Evolutionary conservation across 2,888 invertebrate genomes (phyloP), one percentile per base, ranked within the genome.

Genomic region (Perizoma affinitatum): DNA sequence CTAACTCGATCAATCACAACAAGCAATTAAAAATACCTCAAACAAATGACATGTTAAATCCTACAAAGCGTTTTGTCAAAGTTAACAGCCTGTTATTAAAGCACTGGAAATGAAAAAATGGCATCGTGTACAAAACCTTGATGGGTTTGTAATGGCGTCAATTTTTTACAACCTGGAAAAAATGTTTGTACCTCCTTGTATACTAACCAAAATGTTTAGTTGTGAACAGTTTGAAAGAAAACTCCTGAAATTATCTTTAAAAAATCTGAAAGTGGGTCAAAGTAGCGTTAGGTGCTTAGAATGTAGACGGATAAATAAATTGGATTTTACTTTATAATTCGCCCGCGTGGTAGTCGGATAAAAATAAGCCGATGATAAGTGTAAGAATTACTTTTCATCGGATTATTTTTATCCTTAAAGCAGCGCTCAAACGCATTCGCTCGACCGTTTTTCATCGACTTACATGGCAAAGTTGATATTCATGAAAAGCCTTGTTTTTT

Each of bases 1-100:
- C 53, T 49, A 62, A 57, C 64, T 48, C 63, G 47, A 68, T 68
- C 63, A 66, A 66, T 68, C 68, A 66, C 55, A 22, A 47, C 58
- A 43, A 61, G 65, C 65, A 68, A 68, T 68, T 68, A 68, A 55
- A 66, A 63, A 61, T 65, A 65, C 54, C 61, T 59, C 46, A 66
- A 66, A 65, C 63, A 76, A 83, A 85, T 79, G 74, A 75, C 78
- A 80, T 74, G 72, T 80, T 80, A 82, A 85, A 79, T 73, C 76
- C 76, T 73, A 72, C 74, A 74, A 76, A 81, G 64, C 82, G 77
- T 81, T 87, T 81, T 84, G 85, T 84, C 81, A 79, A 78, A 73
- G 69, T 67, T 71, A 75, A 78, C 74, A 79, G 69, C 76, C 57
- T 81, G 76, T 82, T 80, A 84, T 84, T 85, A 82, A 2, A 70